Evolutionary conservation across 1,140 invertebrate genomes (phyloP).

Genomic region (Drosophila repletoides): DNA sequence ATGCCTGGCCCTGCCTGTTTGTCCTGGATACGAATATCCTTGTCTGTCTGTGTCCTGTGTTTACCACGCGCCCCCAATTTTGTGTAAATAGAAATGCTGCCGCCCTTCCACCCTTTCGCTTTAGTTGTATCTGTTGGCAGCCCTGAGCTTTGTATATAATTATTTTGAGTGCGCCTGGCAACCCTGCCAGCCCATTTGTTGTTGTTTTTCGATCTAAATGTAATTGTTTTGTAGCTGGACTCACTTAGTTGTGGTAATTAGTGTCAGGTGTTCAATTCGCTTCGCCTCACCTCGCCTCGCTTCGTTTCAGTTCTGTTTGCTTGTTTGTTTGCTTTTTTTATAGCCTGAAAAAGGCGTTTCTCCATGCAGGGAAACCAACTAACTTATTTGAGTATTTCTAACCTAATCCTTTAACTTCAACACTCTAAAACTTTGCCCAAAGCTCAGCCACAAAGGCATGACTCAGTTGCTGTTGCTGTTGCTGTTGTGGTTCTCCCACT

Average conservation of each 20-base stretch:
- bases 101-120: too few relatives aligned
- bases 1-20: slow-evolving; percentile 38
- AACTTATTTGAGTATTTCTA: not conserved
- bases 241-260: slow-evolving; percentile 48
- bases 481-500: not conserved
- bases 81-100: slow-evolving; percentile 69
- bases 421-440: slow-evolving; percentile 1
- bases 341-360: not conserved
- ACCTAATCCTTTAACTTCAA: slow-evolving; percentile 10
- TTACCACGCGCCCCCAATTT: slow-evolving; percentile 51
- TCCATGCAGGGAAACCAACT: not conserved
- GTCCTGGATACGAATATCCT: not conserved
- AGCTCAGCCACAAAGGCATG: slow-evolving; percentile 42
- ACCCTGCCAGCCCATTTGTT: slow-evolving; percentile 21
- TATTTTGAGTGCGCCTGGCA: slow-evolving; percentile 67
- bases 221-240: slow-evolving; percentile 42
- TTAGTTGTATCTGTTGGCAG: slow-evolving; percentile 19
- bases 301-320: too few relatives aligned
- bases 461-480: slow-evolving; percentile 37
- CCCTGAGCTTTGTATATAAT: slow-evolving; percentile 40
- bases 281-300: too few relatives aligned
- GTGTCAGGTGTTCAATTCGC: slow-evolving; percentile 64
- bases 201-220: slow-evolving; percentile 39
- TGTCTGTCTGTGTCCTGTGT: slow-evolving; percentile 18
- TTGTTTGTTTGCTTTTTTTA: slow-evolving; percentile 22